A percentile compares a stretch with the other conserved stretches of the same genome.
These are phyloP conservation scores for Osmoderma eremita DNA, from an alignment of 2,888 invertebrate species.

Conservation along the genomic window DNA sequence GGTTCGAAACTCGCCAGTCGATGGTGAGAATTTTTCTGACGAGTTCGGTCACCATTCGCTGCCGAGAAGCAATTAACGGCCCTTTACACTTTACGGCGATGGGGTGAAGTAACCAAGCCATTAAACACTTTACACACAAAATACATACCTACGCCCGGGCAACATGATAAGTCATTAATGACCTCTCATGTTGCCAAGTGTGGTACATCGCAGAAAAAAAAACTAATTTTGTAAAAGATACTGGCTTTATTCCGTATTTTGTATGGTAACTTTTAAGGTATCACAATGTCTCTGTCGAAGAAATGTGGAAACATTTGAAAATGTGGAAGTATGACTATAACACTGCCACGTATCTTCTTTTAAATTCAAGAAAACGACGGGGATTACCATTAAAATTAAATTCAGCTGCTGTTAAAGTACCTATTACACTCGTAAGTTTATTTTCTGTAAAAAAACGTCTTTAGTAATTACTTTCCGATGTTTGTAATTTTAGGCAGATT, in stretches of 20 bases:
- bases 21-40: too few relatives aligned
- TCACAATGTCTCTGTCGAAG: slow-evolving; percentile 57
- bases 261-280: slow-evolving; percentile 46
- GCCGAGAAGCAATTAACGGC: too few relatives aligned
- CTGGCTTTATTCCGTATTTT: background rate
- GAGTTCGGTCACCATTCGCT: too few relatives aligned
- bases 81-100: too few relatives aligned
- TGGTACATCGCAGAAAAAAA: too few relatives aligned
- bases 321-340: slow-evolving; percentile 76
- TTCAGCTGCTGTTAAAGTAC: slow-evolving; percentile 49
- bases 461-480: background rate
- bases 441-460: background rate
- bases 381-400: slow-evolving; percentile 65
- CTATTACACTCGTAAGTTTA: slow-evolving; percentile 49
- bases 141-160: too few relatives aligned
- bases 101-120: too few relatives aligned
- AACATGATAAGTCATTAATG: too few relatives aligned
- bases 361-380: slow-evolving; percentile 69
- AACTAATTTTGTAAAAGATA: background rate
- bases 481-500: slow-evolving; percentile 35
- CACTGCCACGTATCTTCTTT: slow-evolving; percentile 78
- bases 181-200: too few relatives aligned
- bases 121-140: too few relatives aligned
- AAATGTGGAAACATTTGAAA: slow-evolving; percentile 64
- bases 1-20: too few relatives aligned